Conservation (phyloP, 2,113 vertebrate species). For the Polypterus bichir region DNA sequence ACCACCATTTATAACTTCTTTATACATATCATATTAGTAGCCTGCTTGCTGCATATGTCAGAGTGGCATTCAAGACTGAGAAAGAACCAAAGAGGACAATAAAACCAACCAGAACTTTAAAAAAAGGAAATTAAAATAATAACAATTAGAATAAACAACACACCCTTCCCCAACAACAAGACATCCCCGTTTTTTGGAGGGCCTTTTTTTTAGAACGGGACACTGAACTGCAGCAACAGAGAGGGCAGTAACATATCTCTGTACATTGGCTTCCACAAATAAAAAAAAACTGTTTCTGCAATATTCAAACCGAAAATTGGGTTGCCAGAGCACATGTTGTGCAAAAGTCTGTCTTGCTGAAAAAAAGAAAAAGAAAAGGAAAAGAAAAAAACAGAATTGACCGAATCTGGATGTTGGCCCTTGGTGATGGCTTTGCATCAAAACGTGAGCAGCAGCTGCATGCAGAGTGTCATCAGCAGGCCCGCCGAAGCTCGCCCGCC, state of each 20-base stretch:
- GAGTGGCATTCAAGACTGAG: background rate
- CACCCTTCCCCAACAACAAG: too few relatives aligned
- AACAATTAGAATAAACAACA: conserved; percentile 24
- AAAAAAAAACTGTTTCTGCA: conserved; percentile 11
- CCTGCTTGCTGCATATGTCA: conserved; percentile 10
- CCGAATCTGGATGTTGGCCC: conserved; percentile 14
- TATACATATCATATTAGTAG: conserved; percentile 23
- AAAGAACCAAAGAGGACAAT: background rate
- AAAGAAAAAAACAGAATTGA: conserved; percentile 11
- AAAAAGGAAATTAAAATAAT: conserved; percentile 33
- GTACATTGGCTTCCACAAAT: conserved; percentile 3
- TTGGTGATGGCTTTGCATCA: conserved; percentile 44
- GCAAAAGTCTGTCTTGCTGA: conserved; percentile 38
- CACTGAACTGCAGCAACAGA: conserved; percentile 2
- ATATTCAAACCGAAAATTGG: conserved; percentile 29
- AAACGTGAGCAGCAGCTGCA: conserved; percentile 65
- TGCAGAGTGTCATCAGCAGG: conserved; percentile 56
- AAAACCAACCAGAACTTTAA: background rate
- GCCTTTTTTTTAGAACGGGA: conserved; percentile 14
- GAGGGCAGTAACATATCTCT: conserved; percentile 5
- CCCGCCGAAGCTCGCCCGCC: conserved; percentile 45
- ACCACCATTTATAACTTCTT: conserved; percentile 24
- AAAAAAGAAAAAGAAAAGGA: conserved; percentile 17
- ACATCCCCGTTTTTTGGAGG: too few relatives aligned
- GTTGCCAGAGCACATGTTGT: conserved; percentile 29